Percentiles rank a stretch among this genome's conserved stretches.
These are phyloP conservation scores for Hyperoplus lanceolatus DNA, from an alignment of 2,797 vertebrate genomes.

Conservation along the genomic window DNA sequence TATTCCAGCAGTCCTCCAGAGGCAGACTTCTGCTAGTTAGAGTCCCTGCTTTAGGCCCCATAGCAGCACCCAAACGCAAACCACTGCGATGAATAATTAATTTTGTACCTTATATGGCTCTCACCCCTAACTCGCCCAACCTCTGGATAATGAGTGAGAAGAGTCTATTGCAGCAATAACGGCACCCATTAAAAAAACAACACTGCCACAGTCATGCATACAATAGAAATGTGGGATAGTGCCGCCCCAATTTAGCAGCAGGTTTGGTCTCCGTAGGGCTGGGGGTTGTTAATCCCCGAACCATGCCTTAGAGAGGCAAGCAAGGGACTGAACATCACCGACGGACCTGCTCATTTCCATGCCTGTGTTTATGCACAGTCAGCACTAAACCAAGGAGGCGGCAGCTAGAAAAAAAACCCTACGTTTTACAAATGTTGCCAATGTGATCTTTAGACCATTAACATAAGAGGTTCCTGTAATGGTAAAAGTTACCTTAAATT, in stretches of 20 bases:
- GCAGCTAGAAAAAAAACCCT: conserved; percentile 35
- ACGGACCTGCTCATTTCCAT: conserved; percentile 78
- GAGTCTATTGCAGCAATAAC: conserved; percentile 73
- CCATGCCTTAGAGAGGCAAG: conserved; percentile 68
- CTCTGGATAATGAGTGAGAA: conserved; percentile 86
- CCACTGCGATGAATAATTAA: conserved; percentile 87
- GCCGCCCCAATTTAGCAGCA: conserved; percentile 78
- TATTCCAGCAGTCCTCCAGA: conserved; percentile 79
- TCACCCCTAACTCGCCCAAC: conserved; percentile 79
- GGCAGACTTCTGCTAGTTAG: conserved; percentile 83
- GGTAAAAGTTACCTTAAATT: conserved; percentile 75
- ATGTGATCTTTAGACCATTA: conserved; percentile 74
- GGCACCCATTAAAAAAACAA: conserved; percentile 74
- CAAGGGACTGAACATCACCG: conserved; percentile 65
- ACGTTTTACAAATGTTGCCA: conserved; percentile 74
- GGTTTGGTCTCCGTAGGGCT: conserved; percentile 72
- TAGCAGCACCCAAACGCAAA: conserved; percentile 80
- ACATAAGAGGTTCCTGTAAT: conserved; percentile 70
- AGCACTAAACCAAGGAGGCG: conserved; percentile 63
- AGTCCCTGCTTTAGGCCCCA: conserved; percentile 77
- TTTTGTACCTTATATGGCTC: conserved; percentile 80
- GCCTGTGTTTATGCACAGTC: conserved; percentile 76
- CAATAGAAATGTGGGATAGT: conserved; percentile 61
- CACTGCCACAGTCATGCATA: conserved; percentile 59
- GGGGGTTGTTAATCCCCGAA: conserved; percentile 80